phyloP scores from a whole-genome alignment of 2,113 vertebrate species.

The Mobula hypostoma region DNA sequence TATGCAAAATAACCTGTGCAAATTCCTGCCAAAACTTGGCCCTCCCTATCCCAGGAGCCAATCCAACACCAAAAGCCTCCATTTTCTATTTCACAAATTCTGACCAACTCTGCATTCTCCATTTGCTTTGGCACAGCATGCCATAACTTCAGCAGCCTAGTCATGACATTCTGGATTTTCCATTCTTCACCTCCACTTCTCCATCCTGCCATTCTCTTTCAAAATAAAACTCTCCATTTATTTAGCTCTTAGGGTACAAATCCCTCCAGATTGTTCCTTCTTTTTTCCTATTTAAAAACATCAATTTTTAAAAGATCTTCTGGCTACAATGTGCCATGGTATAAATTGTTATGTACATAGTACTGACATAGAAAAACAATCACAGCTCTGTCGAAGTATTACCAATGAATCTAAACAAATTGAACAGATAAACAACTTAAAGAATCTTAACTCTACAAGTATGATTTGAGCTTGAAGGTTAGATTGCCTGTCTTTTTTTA shows the following conservation, averaged over 20 bases:
- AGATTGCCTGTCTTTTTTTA: background rate
- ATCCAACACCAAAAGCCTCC: background rate
- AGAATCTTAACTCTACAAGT: background rate
- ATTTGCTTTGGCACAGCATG: background rate
- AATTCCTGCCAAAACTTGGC: background rate
- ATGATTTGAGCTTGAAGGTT: background rate
- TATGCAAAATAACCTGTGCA: background rate
- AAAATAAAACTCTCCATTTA: background rate
- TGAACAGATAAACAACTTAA: background rate
- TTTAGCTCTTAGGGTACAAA: no score
- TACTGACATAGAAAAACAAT: no score
- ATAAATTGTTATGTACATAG: background rate
- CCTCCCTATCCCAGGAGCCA: background rate
- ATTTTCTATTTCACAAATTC: background rate
- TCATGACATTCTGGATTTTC: background rate
- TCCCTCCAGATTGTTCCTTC: no score
- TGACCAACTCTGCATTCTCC: background rate
- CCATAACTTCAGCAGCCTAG: background rate
- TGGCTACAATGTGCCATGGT: background rate
- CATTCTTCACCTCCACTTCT: background rate
- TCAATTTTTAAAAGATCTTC: background rate
- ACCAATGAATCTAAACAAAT: background rate
- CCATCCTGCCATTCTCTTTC: background rate
- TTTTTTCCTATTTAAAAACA: background rate
- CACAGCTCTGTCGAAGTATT: no score